Conservation (phyloP, 2,888 invertebrate species). For the Diadromus collaris region DNA sequence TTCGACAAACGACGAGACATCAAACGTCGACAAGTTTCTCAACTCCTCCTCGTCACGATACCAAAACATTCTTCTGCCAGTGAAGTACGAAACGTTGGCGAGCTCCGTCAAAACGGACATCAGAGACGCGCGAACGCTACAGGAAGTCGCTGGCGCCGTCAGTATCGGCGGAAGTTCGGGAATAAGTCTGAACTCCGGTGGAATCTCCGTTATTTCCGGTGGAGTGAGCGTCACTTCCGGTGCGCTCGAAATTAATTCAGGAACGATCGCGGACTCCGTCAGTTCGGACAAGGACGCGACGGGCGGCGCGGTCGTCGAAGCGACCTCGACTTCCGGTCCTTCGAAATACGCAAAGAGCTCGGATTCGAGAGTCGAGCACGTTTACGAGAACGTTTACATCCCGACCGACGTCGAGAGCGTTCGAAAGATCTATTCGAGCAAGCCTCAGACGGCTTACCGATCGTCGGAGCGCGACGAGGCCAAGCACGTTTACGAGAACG, state of each 20-base stretch:
- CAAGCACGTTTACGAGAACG: constrained; percentile 71
- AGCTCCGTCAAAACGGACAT: constrained; percentile 52
- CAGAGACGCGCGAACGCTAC: not conserved
- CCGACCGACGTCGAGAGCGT: constrained; percentile 68
- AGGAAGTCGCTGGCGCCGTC: not conserved
- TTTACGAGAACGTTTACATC: constrained; percentile 73
- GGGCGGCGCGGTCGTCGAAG: not conserved
- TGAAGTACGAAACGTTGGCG: constrained; percentile 65
- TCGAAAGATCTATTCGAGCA: constrained; percentile 58
- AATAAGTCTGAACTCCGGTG: constrained; percentile 25
- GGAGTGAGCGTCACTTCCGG: constrained; percentile 25
- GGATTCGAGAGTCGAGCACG: constrained; percentile 64
- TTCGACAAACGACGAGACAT: not conserved
- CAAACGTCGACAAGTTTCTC: constrained; percentile 1
- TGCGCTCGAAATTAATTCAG: constrained; percentile 3
- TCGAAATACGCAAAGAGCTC: constrained; percentile 33
- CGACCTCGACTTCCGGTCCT: not conserved
- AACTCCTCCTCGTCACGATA: constrained; percentile 64
- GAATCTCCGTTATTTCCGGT: constrained; percentile 34
- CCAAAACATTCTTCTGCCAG: constrained; percentile 73
- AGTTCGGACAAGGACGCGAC: not conserved
- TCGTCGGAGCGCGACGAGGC: constrained; percentile 49
- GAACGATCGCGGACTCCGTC: not conserved
- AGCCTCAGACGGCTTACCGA: not conserved
- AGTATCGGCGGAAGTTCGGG: constrained; percentile 15